Percentiles rank a stretch among this genome's conserved stretches.
phyloP scores from a whole-genome alignment of 2,797 vertebrate genomes.

The Etheostoma perlongum region DNA sequence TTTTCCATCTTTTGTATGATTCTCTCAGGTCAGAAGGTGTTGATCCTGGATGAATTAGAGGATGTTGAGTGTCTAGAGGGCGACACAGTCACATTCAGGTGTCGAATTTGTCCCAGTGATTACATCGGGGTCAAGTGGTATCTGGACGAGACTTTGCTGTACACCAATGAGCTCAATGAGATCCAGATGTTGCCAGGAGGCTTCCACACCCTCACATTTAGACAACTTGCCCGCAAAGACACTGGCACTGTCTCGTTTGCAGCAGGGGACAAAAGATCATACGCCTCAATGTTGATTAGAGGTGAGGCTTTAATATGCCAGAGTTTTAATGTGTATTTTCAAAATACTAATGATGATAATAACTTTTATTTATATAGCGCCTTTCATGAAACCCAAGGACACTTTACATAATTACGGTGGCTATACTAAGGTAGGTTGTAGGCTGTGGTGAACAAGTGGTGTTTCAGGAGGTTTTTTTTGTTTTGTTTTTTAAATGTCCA shows the following conservation, averaged over 20 bases:
- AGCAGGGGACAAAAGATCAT: constrained; percentile 91
- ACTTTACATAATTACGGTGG: no score
- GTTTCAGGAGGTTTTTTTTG: no score
- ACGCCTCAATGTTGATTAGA: constrained; percentile 91
- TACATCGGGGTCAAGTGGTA: constrained; percentile 90
- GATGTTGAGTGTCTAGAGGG: constrained; percentile 90
- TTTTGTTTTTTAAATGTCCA: no score
- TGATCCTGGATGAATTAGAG: constrained; percentile 90
- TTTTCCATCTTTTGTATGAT: neutral
- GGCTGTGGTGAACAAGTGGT: no score
- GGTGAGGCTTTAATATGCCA: constrained; percentile 77
- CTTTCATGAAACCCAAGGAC: no score
- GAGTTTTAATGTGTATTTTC: neutral
- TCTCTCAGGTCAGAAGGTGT: constrained; percentile 87
- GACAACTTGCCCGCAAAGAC: constrained; percentile 91
- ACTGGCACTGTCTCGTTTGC: constrained; percentile 90
- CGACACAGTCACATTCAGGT: constrained; percentile 89
- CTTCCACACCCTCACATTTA: constrained; percentile 88
- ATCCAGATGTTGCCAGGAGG: constrained; percentile 86
- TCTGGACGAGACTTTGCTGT: constrained; percentile 91
- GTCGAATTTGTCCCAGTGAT: constrained; percentile 89
- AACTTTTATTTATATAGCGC: no score
- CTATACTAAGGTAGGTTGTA: no score
- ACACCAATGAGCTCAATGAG: constrained; percentile 90
- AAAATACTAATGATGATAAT: no score